Evolutionary conservation across 2,113 vertebrate genomes (phyloP), one percentile per base, ranked within the genome.

Genomic region (Machaerirhynchus nigripectus): DNA sequence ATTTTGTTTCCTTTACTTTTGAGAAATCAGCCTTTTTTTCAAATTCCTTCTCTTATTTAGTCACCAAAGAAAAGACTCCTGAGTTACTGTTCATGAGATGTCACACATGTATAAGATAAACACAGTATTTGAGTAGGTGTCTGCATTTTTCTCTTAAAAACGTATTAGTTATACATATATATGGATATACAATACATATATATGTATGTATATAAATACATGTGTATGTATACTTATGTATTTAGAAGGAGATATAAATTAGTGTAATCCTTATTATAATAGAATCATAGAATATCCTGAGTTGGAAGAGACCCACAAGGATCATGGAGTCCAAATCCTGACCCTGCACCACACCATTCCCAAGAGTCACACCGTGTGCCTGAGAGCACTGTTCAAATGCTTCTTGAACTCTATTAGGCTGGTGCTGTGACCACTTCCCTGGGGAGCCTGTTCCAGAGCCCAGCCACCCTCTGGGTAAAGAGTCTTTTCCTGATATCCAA

Each of bases 321-420:
- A 56, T 49, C 30, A 22, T 8, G 0, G 0, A 64, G 12, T 50
- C 27, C n/a, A 33, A 4, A 10, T 57, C 10, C 10, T 28, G 12
- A 10, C 10, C 42, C 6, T 28, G 11, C 14, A 19, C 30, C 7
- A 14, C 2, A 37, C 8, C 9, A 37, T 20, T 2, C 37, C 27
- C 31, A 42, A 50, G 30, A 35, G 18, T 28, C 18, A 28, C 10
- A 23, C 4, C 8, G 2, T 10, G 37, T 37, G 18, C 23, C 44
- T 52, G 15, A 65, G 3, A 33, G 10, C 12, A 9, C 1, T 37
- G 27, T 28, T 11, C 44, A 59, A 74, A 44, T 0, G 1, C 12
- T 65, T 67, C 26, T 26, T 23, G 17, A 80, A 10, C 31, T 27
- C 30, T 65, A 4, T 8, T 31, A 64, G 11, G 4, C 3, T 65